Evolutionary conservation across 2,797 vertebrate genomes (phyloP).

Genomic region (Astyanax mexicanus): DNA sequence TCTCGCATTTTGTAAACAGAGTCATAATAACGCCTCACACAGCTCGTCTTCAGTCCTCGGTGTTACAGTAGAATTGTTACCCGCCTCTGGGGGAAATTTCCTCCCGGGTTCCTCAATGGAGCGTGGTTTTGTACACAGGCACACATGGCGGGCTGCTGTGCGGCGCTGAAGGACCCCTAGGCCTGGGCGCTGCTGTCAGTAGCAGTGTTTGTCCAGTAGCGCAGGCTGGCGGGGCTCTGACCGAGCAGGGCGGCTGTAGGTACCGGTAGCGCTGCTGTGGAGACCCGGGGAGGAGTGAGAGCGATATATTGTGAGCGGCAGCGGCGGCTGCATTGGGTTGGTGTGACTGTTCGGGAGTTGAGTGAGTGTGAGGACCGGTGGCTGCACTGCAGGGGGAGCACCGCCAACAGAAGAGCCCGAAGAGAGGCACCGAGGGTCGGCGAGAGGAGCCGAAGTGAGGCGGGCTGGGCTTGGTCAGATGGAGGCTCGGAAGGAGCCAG

Average conservation of each 20-base stretch:
- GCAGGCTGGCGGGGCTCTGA: conserved; percentile 4
- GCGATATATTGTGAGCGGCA: not conserved
- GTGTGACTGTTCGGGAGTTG: conserved; percentile 63
- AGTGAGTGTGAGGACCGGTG: conserved; percentile 38
- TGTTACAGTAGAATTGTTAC: no score
- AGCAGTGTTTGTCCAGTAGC: conserved; percentile 39
- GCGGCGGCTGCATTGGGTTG: conserved; percentile 27
- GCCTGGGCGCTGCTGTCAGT: conserved; percentile 40
- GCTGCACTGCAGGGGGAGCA: conserved; percentile 38
- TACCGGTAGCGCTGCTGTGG: conserved; percentile 54
- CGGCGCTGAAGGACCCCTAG: conserved; percentile 71
- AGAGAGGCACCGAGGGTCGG: not conserved
- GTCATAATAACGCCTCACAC: no score
- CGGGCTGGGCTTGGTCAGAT: conserved; percentile 66
- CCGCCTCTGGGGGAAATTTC: not conserved
- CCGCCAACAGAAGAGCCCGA: conserved; percentile 18
- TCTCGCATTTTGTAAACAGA: not conserved
- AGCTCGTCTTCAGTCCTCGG: no score
- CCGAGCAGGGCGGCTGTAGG: conserved; percentile 58
- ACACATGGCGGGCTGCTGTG: conserved; percentile 72
- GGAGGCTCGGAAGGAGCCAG: conserved; percentile 65
- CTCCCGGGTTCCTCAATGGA: no score
- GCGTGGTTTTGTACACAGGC: conserved; percentile 41
- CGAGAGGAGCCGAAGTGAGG: not conserved
- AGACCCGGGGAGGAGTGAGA: conserved; percentile 37